phyloP scores from a whole-genome alignment of 2,113 vertebrate genomes.

The Tretioscincus oriximinensis region DNA sequence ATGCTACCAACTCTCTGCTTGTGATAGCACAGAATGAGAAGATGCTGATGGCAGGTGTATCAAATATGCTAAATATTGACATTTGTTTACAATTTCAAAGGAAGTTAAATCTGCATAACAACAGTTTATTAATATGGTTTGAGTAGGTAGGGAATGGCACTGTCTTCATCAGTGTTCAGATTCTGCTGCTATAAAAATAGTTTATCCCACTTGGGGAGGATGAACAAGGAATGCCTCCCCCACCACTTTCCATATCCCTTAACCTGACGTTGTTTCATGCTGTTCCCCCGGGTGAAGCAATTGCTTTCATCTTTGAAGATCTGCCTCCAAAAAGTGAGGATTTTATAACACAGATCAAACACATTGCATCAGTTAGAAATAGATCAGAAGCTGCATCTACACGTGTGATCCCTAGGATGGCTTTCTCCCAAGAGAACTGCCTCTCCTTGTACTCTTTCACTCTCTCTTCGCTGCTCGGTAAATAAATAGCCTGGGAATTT shows the following conservation, averaged over 20 bases:
- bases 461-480: not conserved
- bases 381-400: constrained; percentile 44
- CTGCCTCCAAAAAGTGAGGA: constrained; percentile 27
- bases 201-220: not conserved
- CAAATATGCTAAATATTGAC: constrained; percentile 11
- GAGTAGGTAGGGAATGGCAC: not conserved
- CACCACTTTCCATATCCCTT: not conserved
- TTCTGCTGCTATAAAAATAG: constrained; percentile 25
- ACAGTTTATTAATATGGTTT: constrained; percentile 14
- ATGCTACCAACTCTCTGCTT: not conserved
- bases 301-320: constrained; percentile 39
- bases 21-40: not conserved
- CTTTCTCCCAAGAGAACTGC: not conserved
- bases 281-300: accelerated
- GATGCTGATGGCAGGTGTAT: not conserved
- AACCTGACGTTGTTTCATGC: constrained; percentile 1
- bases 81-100: constrained; percentile 7
- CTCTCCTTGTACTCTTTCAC: not conserved
- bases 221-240: not conserved
- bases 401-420: not conserved
- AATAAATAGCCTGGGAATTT: not conserved
- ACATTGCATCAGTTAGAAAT: not conserved
- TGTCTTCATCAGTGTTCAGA: not conserved
- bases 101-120: constrained; percentile 15
- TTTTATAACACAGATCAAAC: constrained; percentile 47